A percentile compares a stretch with the other conserved stretches of the same genome.
These are phyloP conservation scores for Vipera ursinii DNA, from an alignment of 2,797 vertebrate genomes.

Conservation along the genomic window DNA sequence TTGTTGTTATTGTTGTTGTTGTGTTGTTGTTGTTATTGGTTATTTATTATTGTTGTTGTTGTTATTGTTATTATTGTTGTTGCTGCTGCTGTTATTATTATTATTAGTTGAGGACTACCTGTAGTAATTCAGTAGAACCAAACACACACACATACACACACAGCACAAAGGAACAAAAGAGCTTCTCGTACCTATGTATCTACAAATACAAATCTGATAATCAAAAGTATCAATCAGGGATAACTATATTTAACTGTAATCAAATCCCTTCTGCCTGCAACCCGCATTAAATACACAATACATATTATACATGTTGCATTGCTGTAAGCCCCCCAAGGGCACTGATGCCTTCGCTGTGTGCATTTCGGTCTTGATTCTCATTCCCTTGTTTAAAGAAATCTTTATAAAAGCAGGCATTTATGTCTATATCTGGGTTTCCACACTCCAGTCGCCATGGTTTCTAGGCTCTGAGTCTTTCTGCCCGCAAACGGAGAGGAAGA, in stretches of 20 bases:
- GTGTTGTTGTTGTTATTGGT: no score
- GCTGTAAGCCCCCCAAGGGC: not conserved
- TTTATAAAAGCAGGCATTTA: conserved; percentile 40
- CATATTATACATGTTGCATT: not conserved
- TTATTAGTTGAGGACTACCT: not conserved
- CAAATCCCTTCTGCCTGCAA: no score
- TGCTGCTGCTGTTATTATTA: no score
- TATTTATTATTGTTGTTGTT: no score
- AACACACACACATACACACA: not conserved
- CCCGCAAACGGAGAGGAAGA: conserved; percentile 40
- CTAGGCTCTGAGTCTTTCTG: conserved; percentile 21
- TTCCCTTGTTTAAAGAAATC: not conserved
- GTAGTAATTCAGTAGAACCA: not conserved
- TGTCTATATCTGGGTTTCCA: conserved; percentile 47
- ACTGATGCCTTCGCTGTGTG: not conserved
- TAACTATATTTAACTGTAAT: not conserved
- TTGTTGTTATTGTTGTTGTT: no score
- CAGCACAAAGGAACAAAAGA: not conserved
- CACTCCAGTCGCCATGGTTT: conserved; percentile 30
- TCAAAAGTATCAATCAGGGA: not conserved
- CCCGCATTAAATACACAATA: not conserved
- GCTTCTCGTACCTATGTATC: not conserved
- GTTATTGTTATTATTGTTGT: no score
- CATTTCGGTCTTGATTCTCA: not conserved
- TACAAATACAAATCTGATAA: not conserved